Evolutionary conservation across 2,113 vertebrate species (phyloP), one percentile per base, ranked within the genome.

Genomic region (Pongo abelii): DNA sequence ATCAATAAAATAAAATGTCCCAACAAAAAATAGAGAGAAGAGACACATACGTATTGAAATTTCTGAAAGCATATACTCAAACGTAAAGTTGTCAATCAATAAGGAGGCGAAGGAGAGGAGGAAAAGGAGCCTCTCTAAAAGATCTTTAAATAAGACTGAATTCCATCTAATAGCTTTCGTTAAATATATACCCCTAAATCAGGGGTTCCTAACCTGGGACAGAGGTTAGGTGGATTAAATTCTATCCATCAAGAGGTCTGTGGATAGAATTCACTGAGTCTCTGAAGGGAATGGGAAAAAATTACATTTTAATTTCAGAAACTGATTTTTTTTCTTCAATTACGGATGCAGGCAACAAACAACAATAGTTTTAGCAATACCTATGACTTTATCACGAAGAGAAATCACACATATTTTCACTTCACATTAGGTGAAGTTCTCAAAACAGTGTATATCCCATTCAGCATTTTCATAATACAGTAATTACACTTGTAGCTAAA

Each of bases 401-500:
- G 43, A 75, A 84, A 88, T 59, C 61, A 90, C 18, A 52, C 30
- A 79, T 57, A 61, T 87, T 91, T 96, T 91, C 50, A 91, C 16
- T 88, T 92, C n/a, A 43, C 20, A 80, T 69, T 67, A 95, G 74
- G 9, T 81, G 27, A 48, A 16, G n/a, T 85, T 93, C 69, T 89
- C 52, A 96, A 94, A 64, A 84, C 89, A 94, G 88, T 7, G 48
- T 22, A 85, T 10, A 84, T 1, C 81, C 10, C n/a, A 46, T 22
- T 72, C 13, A 94, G 91, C 40, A 86, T 89, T 96, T 94, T 86
- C 70, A 85, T 90, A 94, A 70, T 52, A 69, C 2, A 88, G 35
- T 83, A 96, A 85, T 55, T 77, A 78, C 8, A 94, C 11, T 40
- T 46, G 55, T n/a, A 95, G 40, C 43, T 61, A 96, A 12, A 81